Evolutionary conservation across 2,888 invertebrate genomes (phyloP).

Genomic region (Mesodorylaimus sp.): DNA sequence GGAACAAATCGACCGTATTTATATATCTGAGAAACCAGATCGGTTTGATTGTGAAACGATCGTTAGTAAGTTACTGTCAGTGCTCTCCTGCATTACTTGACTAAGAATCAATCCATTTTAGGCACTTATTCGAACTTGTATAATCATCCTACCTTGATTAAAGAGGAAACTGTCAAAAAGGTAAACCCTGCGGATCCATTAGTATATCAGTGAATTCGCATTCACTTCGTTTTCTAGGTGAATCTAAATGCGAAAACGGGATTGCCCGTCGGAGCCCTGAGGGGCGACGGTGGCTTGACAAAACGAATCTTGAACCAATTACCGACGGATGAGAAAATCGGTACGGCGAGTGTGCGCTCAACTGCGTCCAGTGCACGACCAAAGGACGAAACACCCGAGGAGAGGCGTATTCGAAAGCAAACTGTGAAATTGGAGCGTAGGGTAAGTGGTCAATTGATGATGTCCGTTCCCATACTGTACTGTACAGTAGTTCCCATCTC

Average conservation of each 20-base stretch:
- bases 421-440: slow-evolving; percentile 56
- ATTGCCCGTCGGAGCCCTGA: slow-evolving; percentile 20
- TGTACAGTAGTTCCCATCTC: too few species aligned
- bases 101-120: slow-evolving; percentile 13
- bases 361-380: slow-evolving; percentile 12
- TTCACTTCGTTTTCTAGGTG: slow-evolving; percentile 15
- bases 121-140: slow-evolving; percentile 71
- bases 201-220: slow-evolving; percentile 2
- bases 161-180: slow-evolving; percentile 26
- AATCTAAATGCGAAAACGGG: slow-evolving; percentile 18
- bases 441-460: slow-evolving; percentile 21
- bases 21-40: slow-evolving; percentile 41
- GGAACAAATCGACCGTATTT: slow-evolving; percentile 11
- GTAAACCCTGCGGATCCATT: not conserved
- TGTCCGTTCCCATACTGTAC: not conserved
- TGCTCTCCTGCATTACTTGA: not conserved
- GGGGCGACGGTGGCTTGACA: slow-evolving; percentile 22
- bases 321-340: slow-evolving; percentile 14
- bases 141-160: slow-evolving; percentile 71
- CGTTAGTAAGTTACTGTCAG: slow-evolving; percentile 37
- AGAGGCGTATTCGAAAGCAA: slow-evolving; percentile 58
- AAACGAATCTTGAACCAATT: slow-evolving; percentile 14
- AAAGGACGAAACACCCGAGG: slow-evolving; percentile 52
- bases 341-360: not conserved
- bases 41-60: slow-evolving; percentile 88